phyloP scores from a whole-genome alignment of 2,888 invertebrate species.

The Dryobotodes eremita region DNA sequence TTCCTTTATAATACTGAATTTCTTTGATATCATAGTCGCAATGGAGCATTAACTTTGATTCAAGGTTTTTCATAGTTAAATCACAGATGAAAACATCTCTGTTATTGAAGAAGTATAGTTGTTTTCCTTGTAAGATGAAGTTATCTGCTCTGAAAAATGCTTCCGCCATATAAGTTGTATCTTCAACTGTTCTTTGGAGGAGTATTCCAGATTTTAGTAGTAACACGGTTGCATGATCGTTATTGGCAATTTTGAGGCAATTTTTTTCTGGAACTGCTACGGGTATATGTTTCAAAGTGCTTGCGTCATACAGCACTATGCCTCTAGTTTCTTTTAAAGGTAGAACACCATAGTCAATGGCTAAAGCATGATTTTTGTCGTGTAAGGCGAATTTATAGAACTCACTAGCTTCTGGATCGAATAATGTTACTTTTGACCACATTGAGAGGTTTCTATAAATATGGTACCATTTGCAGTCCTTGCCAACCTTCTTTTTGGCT shows the following conservation, averaged over 20 bases:
- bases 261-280: constrained; percentile 79
- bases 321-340: constrained; percentile 81
- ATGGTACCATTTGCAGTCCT: constrained; percentile 80
- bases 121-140: constrained; percentile 76
- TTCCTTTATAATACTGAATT: constrained; percentile 75
- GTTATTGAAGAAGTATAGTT: constrained; percentile 78
- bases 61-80: constrained; percentile 71
- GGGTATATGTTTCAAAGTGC: constrained; percentile 79
- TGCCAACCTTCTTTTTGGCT: constrained; percentile 80
- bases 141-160: constrained; percentile 81
- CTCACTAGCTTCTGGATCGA: constrained; percentile 73
- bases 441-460: constrained; percentile 81
- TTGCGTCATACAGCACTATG: constrained; percentile 80
- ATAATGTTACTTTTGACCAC: constrained; percentile 76
- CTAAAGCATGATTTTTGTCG: constrained; percentile 79
- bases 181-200: constrained; percentile 78
- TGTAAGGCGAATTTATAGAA: constrained; percentile 81
- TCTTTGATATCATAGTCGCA: constrained; percentile 82
- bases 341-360: constrained; percentile 79
- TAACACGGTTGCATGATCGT: constrained; percentile 76
- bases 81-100: constrained; percentile 80
- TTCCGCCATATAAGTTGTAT: constrained; percentile 71
- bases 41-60: constrained; percentile 74
- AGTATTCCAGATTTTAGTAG: constrained; percentile 78
- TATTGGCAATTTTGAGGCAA: constrained; percentile 80